A percentile compares a stretch with the other conserved stretches of the same genome.
Conservation (phyloP, 2,797 vertebrate species). For the Hemitrygon akajei region DNA sequence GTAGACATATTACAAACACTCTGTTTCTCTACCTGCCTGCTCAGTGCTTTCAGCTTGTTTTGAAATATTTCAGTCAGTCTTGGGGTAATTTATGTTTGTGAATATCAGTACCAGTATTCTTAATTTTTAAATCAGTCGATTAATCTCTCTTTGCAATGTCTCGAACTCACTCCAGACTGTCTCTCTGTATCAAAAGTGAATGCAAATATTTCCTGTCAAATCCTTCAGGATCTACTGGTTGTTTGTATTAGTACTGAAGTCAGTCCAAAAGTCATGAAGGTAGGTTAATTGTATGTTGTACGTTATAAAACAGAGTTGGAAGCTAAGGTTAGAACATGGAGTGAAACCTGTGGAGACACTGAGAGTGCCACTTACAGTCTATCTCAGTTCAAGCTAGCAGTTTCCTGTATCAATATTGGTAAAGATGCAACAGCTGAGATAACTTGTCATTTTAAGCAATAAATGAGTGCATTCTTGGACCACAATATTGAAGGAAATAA, state of each 20-base stretch:
- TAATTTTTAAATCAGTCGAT: no score
- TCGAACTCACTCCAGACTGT: conserved; percentile 61
- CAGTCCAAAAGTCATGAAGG: conserved; percentile 69
- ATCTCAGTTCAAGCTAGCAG: conserved; percentile 61
- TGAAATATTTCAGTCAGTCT: no score
- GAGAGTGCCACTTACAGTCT: conserved; percentile 70
- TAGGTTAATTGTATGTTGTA: conserved; percentile 45
- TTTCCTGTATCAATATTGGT: conserved; percentile 64
- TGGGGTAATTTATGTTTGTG: no score
- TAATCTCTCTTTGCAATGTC: conserved; percentile 13
- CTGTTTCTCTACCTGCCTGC: no score
- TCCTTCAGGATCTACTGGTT: conserved; percentile 63
- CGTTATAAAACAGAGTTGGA: conserved; percentile 62
- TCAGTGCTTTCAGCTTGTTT: no score
- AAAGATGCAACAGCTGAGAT: conserved; percentile 66
- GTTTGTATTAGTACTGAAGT: conserved; percentile 70
- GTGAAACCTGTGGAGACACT: conserved; percentile 64
- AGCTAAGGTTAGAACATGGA: conserved; percentile 63
- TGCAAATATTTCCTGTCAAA: conserved; percentile 70
- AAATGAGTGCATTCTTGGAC: conserved; percentile 67
- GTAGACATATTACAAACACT: no score
- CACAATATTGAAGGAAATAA: conserved; percentile 71
- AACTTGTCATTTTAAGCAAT: conserved; percentile 65
- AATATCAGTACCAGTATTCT: no score
- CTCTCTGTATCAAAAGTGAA: conserved; percentile 64